Evolutionary conservation across 2,113 vertebrate genomes (phyloP), one percentile per base, ranked within the genome.

Genomic region (Chionodraco myersi): DNA sequence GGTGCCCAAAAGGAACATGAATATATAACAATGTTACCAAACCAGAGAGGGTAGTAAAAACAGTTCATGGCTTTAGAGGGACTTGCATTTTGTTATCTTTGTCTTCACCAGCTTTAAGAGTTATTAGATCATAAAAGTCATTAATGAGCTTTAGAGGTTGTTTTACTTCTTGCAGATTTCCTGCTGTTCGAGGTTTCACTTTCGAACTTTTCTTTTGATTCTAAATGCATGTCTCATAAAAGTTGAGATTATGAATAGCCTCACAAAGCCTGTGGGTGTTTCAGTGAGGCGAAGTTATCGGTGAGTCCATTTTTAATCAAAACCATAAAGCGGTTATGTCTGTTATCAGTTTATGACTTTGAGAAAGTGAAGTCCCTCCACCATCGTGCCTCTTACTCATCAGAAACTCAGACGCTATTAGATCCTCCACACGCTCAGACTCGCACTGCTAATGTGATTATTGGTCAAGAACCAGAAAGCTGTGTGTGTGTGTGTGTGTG

Each of bases 401-500:
- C 87, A 72, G 70, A 47, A 75, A 57, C 67, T 79, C 77, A 63
- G 74, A 83, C 85, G 83, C 87, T 82, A 85, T 86, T 73, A 84
- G 80, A 54, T 67, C 34, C 73, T 84, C 77, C 54, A 48, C 68
- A 70, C 86, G 51, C 75, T 83, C 64, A 72, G 74, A 81, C 65
- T 3, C 60, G 71, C 80, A 58, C 58, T 82, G 83, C 86, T 90
- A 52, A 89, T 83, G 71, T 77, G 68, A 77, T 90, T 77, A 86
- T 14, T 73, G 80, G 72, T 80, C 80, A 74, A 82, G 67, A 77
- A 76, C 36, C 87, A 70, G 34, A 59, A 62, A 47, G 71, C 8
- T 18, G 10, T 64, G 21, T 62, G 21, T 21, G 72, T 77, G 67
- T 26, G 3, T 26, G 48, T 15, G 23, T 54, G 18, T 11, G 41